Evolutionary conservation across 2,888 invertebrate species (phyloP).

Genomic region (Odontocolon sp.): DNA sequence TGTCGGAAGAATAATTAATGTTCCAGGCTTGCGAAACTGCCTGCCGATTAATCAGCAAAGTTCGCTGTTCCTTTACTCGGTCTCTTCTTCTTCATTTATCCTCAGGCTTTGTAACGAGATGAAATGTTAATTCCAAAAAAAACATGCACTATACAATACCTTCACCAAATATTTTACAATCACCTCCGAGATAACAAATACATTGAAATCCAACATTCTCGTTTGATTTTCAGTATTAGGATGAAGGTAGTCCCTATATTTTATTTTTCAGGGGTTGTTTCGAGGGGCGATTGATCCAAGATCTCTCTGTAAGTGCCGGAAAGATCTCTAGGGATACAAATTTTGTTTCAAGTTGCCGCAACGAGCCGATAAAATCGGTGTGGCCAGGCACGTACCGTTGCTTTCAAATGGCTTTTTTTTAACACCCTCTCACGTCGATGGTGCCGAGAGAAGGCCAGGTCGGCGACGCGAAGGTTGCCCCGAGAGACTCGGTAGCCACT

Average conservation of each 20-base stretch:
- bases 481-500: slow-evolving; percentile 55
- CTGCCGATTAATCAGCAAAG: slow-evolving; percentile 68
- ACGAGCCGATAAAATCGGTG: slow-evolving; percentile 38
- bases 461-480: slow-evolving; percentile 17
- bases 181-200: too few species aligned
- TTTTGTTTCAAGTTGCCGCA: slow-evolving; percentile 12
- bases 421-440: slow-evolving; percentile 32
- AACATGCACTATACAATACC: slow-evolving; percentile 13
- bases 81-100: background rate
- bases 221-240: too few species aligned
- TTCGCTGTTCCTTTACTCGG: slow-evolving; percentile 30
- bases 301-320: background rate
- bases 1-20: slow-evolving; percentile 68
- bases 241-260: too few species aligned
- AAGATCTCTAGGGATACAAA: background rate
- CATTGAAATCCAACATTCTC: too few species aligned
- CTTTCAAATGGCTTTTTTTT: slow-evolving; percentile 4
- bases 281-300: too few species aligned
- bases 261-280: slow-evolving; percentile 1
- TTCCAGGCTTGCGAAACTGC: slow-evolving; percentile 55
- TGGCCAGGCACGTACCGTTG: slow-evolving; percentile 2
- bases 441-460: slow-evolving; percentile 8
- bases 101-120: slow-evolving; percentile 57
- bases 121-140: slow-evolving; percentile 67
- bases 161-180: background rate